Base-by-base conservation (phyloP, 2,797 vertebrate genomes). In the Urosaurus nigricauda region DNA sequence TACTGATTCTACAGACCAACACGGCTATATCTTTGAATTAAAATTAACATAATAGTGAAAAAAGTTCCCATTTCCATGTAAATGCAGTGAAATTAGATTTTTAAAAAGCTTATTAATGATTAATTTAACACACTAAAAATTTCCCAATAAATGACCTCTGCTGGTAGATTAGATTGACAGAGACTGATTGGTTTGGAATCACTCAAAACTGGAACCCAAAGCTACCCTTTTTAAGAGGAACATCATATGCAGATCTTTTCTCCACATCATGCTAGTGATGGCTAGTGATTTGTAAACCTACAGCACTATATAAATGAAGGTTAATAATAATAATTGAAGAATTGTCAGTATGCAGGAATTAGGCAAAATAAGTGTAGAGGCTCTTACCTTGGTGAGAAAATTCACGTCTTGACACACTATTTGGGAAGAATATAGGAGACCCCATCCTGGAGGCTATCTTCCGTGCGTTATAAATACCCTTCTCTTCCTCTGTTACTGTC, bases 401-500 rank as follows among this genome's bases (percentile, higher is more conserved):
- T 11, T 83, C 47, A 43, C 79, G 37, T 91, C 71, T 73, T 65
- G 79, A 8, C 1, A 24, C 60, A 75, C 32, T 16, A 8, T 47
- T 85, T 80, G 84, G 82, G 60, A 68, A 75, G 63, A n/a, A 16
- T 29, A 90, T 2, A 51, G 84, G 88, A 11, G 78, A 78, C 85
- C 53, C 86, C 90, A 90, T 93, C 88, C 83, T 83, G 40, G 2
- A 78, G 92, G 43, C 4, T 73, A 0, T 29, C 83, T 74, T 77
- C 3, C 83, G 71, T 43, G 68, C 92, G 85, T 93, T 93, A 96
- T 95, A 96, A 94, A 92, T 88, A 73, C 63, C 92, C 47, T 88
- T 92, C 80, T 81, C 16, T 78, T 56, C 70, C 40, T 80, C 40
- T 75, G 79, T 53, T 53, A 26, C 73, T 89, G 86, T 77, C 80